These are phyloP conservation scores for Podarcis lilfordi DNA, from an alignment of 2,797 vertebrate species.

Conservation along the genomic window DNA sequence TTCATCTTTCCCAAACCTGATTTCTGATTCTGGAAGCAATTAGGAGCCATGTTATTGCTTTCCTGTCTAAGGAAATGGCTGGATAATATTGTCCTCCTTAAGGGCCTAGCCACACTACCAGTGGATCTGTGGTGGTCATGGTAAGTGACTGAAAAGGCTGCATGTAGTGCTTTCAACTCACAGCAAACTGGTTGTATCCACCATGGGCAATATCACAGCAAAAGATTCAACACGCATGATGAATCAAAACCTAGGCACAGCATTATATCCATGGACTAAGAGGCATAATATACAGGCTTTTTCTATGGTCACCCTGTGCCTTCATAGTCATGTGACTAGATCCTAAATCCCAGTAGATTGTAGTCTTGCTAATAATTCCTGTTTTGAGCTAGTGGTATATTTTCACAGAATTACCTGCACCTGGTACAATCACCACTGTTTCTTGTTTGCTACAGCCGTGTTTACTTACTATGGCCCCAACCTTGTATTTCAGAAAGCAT, in stretches of 20 bases:
- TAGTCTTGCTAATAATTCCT: not conserved
- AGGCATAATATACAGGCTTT: not conserved
- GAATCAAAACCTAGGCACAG: not conserved
- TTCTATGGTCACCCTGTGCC: not conserved
- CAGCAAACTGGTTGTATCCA: not conserved
- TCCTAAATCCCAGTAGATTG: not conserved
- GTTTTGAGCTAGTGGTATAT: not conserved
- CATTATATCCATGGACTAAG: not conserved
- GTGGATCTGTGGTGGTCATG: not conserved
- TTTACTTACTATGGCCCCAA: not conserved
- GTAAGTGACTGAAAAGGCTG: not conserved
- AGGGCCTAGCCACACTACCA: not conserved
- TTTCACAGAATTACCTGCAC: too few relatives aligned
- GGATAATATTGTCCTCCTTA: not conserved
- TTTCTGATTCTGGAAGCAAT: not conserved
- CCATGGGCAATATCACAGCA: not conserved
- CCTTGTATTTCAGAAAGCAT: not conserved
- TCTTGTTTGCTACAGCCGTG: not conserved
- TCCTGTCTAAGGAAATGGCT: not conserved
- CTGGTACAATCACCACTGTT: not conserved
- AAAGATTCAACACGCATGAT: not conserved
- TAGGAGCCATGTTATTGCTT: not conserved
- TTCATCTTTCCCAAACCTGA: not conserved
- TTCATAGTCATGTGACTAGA: not conserved
- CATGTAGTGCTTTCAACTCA: not conserved